Conservation (phyloP, 2,797 vertebrate species). For the Phrynocephalus forsythii region DNA sequence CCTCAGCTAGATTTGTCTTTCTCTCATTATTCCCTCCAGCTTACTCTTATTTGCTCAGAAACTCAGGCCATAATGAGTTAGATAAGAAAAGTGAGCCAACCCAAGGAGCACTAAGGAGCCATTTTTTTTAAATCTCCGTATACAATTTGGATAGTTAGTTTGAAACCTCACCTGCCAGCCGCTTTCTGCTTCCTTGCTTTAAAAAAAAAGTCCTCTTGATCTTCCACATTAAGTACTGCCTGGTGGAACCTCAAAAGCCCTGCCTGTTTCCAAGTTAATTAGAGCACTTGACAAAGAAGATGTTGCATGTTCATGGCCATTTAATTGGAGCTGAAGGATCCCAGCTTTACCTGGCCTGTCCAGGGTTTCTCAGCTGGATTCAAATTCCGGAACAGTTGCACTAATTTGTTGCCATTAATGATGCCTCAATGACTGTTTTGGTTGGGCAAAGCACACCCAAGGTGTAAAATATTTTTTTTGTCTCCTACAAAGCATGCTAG, state of each 20-base stretch:
- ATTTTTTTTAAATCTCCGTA: slow-evolving; percentile 15
- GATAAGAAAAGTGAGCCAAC: neutral
- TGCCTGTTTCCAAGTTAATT: rapidly evolving
- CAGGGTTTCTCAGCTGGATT: neutral
- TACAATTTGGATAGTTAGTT: slow-evolving; percentile 8
- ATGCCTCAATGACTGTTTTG: too few relatives aligned
- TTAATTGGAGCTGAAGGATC: neutral
- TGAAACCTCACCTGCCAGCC: slow-evolving; percentile 40
- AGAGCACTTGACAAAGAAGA: neutral
- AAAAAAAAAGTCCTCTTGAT: neutral
- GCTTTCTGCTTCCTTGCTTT: neutral
- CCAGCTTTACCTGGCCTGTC: rapidly evolving
- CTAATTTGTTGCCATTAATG: neutral
- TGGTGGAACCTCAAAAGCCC: neutral
- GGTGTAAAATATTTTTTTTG: neutral
- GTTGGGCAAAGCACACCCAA: neutral
- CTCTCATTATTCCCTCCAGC: neutral
- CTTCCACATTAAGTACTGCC: neutral
- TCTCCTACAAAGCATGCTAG: too few relatives aligned
- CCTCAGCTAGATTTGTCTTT: slow-evolving; percentile 9
- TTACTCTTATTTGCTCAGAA: neutral
- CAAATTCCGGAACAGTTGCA: neutral
- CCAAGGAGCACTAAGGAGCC: rapidly evolving
- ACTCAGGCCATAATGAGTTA: neutral
- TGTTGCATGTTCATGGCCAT: neutral